Evolutionary conservation across 2,113 vertebrate species (phyloP).

Genomic region (Caloenas nicobarica): DNA sequence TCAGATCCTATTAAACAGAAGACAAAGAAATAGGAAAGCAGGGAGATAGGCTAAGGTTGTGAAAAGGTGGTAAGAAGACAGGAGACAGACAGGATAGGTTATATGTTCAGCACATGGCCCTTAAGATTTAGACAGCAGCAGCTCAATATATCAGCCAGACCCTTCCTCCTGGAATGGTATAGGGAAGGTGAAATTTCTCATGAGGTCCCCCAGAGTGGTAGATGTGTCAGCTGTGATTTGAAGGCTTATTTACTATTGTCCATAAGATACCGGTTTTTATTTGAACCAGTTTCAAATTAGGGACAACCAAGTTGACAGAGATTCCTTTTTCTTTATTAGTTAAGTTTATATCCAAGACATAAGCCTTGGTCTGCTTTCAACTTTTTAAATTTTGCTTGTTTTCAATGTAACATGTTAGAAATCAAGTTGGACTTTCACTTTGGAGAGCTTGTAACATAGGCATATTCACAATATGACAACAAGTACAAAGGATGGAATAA

Average conservation of each 20-base stretch:
- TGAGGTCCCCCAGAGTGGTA: background rate
- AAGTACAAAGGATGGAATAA: background rate
- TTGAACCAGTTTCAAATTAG: background rate
- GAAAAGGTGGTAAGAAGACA: background rate
- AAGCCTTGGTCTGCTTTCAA: background rate
- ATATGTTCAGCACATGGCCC: background rate
- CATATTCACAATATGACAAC: background rate
- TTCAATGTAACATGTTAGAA: background rate
- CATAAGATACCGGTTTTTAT: fast-evolving
- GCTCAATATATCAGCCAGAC: background rate
- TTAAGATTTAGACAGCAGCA: background rate
- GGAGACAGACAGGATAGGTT: background rate
- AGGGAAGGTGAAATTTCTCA: background rate
- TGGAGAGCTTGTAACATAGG: background rate
- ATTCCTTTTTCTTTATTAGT: background rate
- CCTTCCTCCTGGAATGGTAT: background rate
- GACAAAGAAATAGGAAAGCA: background rate
- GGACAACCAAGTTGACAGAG: background rate
- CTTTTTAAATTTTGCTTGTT: background rate
- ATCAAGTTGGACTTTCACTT: background rate
- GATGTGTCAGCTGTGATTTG: background rate
- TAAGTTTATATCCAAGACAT: background rate
- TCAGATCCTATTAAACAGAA: background rate
- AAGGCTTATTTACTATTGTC: background rate
- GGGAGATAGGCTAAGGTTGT: background rate